These are phyloP conservation scores for Regulus satrapa DNA, from an alignment of 2,113 vertebrate species.

Conservation along the genomic window DNA sequence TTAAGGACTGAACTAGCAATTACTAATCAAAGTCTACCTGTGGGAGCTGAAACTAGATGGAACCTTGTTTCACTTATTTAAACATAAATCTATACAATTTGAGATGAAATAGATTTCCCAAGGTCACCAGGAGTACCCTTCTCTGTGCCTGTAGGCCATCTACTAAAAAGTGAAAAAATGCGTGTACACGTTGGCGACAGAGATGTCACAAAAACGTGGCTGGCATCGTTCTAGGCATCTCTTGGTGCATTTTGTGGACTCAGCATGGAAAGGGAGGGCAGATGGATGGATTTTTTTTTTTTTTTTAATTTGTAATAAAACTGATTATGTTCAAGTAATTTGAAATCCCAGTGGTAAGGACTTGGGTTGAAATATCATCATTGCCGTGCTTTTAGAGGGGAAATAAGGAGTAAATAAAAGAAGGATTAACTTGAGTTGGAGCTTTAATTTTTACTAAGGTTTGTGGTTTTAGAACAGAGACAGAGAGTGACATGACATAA, in stretches of 20 bases:
- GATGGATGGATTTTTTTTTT: not conserved
- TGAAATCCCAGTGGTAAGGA: not conserved
- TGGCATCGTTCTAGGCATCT: not conserved
- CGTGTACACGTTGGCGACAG: rapidly evolving
- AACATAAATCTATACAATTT: not conserved
- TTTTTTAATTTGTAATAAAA: not conserved
- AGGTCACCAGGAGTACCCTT: not conserved
- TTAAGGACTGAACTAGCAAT: not conserved
- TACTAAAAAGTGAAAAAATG: not conserved
- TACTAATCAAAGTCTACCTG: not conserved
- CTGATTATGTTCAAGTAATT: not conserved
- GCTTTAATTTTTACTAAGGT: not conserved
- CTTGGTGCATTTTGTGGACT: not conserved
- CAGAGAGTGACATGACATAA: not conserved
- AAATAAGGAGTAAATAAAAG: not conserved
- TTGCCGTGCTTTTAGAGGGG: not conserved
- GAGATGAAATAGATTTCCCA: not conserved
- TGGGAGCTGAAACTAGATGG: not conserved
- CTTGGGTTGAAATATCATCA: not conserved
- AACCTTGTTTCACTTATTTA: not conserved
- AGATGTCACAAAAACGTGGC: not conserved
- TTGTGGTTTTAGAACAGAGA: not conserved
- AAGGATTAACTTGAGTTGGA: not conserved
- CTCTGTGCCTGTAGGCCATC: not conserved
- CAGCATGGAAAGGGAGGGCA: not conserved